Evolutionary conservation across 1,140 invertebrate genomes (phyloP).

Genomic region (Berghia stephanieae): DNA sequence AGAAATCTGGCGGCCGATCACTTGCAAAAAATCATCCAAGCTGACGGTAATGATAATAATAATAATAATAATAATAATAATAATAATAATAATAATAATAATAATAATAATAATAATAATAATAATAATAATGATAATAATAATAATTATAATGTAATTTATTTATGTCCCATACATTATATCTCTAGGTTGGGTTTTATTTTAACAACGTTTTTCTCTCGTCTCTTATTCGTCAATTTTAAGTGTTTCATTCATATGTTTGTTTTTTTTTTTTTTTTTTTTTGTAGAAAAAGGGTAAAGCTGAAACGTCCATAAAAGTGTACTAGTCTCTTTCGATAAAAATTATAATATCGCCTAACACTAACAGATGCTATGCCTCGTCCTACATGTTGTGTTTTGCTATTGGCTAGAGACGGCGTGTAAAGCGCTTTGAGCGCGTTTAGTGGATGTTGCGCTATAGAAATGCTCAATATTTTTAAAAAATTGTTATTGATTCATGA

Average conservation of each 20-base stretch:
- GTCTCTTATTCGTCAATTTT: background rate
- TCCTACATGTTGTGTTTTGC: too few relatives aligned
- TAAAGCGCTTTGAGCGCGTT: too few relatives aligned
- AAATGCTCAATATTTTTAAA: too few relatives aligned
- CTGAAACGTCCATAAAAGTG: too few relatives aligned
- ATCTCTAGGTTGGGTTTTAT: background rate
- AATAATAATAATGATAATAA: background rate
- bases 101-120: background rate
- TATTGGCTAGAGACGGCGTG: too few relatives aligned
- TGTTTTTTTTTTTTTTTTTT: constrained; percentile 16
- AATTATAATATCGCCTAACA: too few relatives aligned
- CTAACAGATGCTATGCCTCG: too few relatives aligned
- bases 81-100: background rate
- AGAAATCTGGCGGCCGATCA: constrained; percentile 87
- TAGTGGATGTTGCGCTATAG: too few relatives aligned
- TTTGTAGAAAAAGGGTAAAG: too few relatives aligned
- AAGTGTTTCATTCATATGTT: too few relatives aligned
- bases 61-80: background rate
- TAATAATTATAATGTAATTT: background rate
- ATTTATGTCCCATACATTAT: background rate
- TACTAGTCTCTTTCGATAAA: too few relatives aligned
- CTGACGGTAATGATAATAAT: constrained; percentile 72
- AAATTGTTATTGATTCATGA: too few relatives aligned
- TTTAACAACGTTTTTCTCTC: background rate
- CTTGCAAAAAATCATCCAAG: constrained; percentile 94